Evolutionary conservation across 2,888 invertebrate species (phyloP).

Genomic region (Netelia inedita): DNA sequence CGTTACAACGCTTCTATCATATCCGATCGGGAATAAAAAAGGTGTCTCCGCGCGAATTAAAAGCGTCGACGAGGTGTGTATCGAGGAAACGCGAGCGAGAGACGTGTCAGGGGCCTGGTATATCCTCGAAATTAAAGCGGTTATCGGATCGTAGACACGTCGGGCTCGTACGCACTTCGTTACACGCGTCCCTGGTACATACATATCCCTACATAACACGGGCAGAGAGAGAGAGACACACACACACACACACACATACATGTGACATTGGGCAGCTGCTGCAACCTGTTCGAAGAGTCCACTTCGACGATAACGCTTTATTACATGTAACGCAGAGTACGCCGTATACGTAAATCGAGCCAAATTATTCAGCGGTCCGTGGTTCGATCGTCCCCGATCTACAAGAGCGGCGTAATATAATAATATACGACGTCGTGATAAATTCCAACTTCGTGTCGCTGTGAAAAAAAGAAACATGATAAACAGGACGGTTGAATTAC

Average conservation of each 20-base stretch:
- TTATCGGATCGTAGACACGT: slow-evolving; percentile 61
- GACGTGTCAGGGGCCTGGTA: slow-evolving; percentile 26
- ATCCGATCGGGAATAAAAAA: neutral
- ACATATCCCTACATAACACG: neutral
- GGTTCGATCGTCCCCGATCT: slow-evolving; percentile 34
- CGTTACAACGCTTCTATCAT: neutral
- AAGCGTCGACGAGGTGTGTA: neutral
- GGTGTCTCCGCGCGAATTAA: neutral
- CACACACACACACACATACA: neutral
- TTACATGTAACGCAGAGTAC: slow-evolving; percentile 12
- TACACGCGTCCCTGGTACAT: neutral
- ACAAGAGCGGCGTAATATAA: slow-evolving; percentile 34
- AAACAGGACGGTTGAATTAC: too few relatives aligned
- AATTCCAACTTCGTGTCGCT: neutral
- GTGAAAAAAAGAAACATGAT: neutral
- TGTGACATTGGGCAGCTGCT: slow-evolving; percentile 48
- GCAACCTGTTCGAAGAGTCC: slow-evolving; percentile 42
- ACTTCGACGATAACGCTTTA: slow-evolving; percentile 48
- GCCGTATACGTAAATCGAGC: slow-evolving; percentile 15
- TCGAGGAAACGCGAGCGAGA: slow-evolving; percentile 10
- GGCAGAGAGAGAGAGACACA: too few relatives aligned
- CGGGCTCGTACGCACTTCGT: slow-evolving; percentile 34
- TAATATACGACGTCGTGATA: slow-evolving; percentile 40
- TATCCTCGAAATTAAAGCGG: slow-evolving; percentile 53
- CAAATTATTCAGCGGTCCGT: slow-evolving; percentile 45